Conservation (phyloP, 2,888 invertebrate species). For the Achlya flavicornis region DNA sequence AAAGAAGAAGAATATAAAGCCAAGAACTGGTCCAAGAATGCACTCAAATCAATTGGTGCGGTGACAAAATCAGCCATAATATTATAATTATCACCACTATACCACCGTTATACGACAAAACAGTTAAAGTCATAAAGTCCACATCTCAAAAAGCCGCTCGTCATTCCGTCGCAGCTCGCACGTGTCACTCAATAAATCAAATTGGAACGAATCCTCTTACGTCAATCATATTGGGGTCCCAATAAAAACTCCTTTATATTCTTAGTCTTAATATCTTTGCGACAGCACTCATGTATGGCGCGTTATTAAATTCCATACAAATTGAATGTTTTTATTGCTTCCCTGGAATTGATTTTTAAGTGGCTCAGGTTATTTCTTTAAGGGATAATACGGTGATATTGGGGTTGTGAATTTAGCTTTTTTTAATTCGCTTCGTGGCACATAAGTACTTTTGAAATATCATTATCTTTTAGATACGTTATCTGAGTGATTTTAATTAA, state of each 20-base stretch:
- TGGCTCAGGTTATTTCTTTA: neutral
- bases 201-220: conserved; percentile 1
- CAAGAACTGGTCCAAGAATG: too few species aligned
- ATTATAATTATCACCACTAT: neutral
- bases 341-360: neutral
- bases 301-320: conserved; percentile 5
- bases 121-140: neutral
- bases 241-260: conserved; percentile 8
- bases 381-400: neutral
- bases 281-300: neutral
- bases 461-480: too few species aligned
- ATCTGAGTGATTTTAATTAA: too few species aligned
- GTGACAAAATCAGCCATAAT: too few species aligned
- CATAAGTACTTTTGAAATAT: neutral
- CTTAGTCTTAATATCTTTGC: neutral
- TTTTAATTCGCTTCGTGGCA: neutral
- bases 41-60: too few species aligned
- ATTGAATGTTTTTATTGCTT: conserved; percentile 4
- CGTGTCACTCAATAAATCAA: conserved; percentile 4
- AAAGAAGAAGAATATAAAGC: too few species aligned
- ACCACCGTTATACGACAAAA: neutral
- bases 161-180: neutral
- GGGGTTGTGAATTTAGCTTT: neutral
- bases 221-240: conserved; percentile 1
- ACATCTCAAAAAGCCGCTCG: neutral